These are phyloP conservation scores for Esox lucius DNA, from an alignment of 2,797 vertebrate genomes.

Conservation along the genomic window DNA sequence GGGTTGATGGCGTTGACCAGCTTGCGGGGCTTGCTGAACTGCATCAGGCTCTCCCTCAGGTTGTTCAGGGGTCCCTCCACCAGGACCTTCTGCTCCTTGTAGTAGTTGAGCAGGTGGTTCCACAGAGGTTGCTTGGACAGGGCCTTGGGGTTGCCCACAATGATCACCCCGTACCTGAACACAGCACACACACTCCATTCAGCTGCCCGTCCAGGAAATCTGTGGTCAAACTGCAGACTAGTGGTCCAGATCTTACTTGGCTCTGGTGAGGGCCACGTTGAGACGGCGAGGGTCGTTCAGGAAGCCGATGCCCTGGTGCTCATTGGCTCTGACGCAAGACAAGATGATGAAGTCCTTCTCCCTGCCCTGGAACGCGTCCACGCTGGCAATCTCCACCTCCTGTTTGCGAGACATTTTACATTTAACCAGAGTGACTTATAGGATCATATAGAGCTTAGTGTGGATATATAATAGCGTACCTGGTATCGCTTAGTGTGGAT, in stretches of 20 bases:
- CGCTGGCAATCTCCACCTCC: slow-evolving; percentile 99
- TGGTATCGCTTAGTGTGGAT: too few species aligned
- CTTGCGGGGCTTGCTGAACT: slow-evolving; percentile 99
- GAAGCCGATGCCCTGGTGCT: slow-evolving; percentile 98
- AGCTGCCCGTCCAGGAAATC: not conserved
- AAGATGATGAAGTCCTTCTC: slow-evolving; percentile 99
- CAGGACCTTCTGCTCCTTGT: slow-evolving; percentile 98
- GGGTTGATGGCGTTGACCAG: slow-evolving; percentile 99
- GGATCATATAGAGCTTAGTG: too few species aligned
- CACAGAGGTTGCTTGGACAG: slow-evolving; percentile 97
- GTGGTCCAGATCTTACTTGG: slow-evolving; percentile 77
- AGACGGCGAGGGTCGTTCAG: slow-evolving; percentile 95
- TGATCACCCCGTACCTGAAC: slow-evolving; percentile 93
- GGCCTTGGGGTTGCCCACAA: slow-evolving; percentile 97
- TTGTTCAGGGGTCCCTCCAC: slow-evolving; percentile 98
- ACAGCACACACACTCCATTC: not conserved
- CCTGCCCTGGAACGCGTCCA: slow-evolving; percentile 96
- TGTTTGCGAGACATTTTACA: slow-evolving; percentile 43
- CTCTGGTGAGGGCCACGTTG: slow-evolving; percentile 95
- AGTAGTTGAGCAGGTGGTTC: slow-evolving; percentile 98
- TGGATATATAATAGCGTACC: too few species aligned
- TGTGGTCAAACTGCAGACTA: not conserved
- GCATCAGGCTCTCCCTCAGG: slow-evolving; percentile 97
- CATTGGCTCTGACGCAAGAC: slow-evolving; percentile 96
- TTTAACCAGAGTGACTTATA: not conserved